Evolutionary conservation across 64 coral and sea anemone genomes (phyloP).

Genomic region (Dendronephthya gigantea): DNA sequence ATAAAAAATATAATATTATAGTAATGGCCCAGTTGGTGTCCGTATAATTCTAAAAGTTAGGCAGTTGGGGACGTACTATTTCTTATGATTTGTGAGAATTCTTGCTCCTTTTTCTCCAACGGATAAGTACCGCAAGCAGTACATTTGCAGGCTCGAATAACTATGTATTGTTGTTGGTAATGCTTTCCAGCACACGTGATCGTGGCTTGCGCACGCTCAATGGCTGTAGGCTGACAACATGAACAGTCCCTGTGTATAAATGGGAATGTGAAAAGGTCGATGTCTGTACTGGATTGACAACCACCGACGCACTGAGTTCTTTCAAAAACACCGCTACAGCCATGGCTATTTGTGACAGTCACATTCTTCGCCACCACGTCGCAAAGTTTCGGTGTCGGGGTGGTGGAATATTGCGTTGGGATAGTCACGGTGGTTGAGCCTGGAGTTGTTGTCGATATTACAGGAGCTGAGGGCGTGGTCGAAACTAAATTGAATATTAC

Average conservation of each 20-base stretch:
- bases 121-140: background rate
- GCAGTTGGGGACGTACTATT: too few relatives aligned
- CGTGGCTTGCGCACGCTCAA: background rate
- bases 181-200: background rate
- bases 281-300: background rate
- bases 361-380: background rate
- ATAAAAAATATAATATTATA: too few relatives aligned
- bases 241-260: background rate
- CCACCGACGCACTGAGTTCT: background rate
- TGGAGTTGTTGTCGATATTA: background rate
- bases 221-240: background rate
- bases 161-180: background rate
- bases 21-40: too few relatives aligned
- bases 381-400: background rate
- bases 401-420: too few relatives aligned
- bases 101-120: background rate
- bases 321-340: background rate
- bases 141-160: background rate
- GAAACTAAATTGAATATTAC: background rate
- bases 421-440: background rate
- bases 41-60: too few relatives aligned
- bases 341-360: background rate
- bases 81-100: too few relatives aligned
- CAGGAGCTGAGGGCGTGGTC: background rate
- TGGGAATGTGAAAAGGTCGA: background rate